Conservation (phyloP, 1,140 invertebrate genomes). For the Cyphomyrmex costatus region DNA sequence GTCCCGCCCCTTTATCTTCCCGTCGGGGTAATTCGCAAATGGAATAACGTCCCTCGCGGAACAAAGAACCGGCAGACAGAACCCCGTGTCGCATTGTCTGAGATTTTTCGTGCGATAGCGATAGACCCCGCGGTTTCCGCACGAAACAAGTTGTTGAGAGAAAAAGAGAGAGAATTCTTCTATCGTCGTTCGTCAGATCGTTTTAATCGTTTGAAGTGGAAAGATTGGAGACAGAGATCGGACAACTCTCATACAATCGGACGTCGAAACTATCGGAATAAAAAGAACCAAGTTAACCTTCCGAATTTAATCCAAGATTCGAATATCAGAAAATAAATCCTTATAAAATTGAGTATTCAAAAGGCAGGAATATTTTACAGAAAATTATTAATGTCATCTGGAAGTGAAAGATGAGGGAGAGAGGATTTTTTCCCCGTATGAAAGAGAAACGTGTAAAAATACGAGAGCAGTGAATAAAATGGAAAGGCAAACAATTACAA, state of each 20-base stretch:
- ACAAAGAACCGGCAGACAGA: constrained; percentile 55
- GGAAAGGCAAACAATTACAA: constrained; percentile 18
- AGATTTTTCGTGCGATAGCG: constrained; percentile 71
- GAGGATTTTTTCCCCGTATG: not conserved
- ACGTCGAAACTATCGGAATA: constrained; percentile 58
- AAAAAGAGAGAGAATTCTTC: not conserved
- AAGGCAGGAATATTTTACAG: not conserved
- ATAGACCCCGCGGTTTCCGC: constrained; percentile 38
- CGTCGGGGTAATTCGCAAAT: constrained; percentile 61
- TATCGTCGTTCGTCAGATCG: constrained; percentile 11
- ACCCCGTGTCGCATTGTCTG: constrained; percentile 65
- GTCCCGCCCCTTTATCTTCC: constrained; percentile 61
- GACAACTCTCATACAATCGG: constrained; percentile 28
- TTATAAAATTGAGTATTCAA: not conserved
- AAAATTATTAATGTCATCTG: not conserved
- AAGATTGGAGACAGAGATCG: constrained; percentile 67
- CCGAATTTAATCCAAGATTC: not conserved
- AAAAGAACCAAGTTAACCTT: constrained; percentile 45
- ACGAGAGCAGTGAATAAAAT: not conserved
- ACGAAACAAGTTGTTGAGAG: constrained; percentile 59
- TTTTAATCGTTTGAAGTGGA: constrained; percentile 32
- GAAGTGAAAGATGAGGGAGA: not conserved
- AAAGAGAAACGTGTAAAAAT: not conserved
- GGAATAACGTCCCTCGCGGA: constrained; percentile 52
- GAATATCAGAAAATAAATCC: constrained; percentile 1